A percentile compares a stretch with the other conserved stretches of the same genome.
Evolutionary conservation across 1,140 invertebrate species (phyloP).

Genomic region (Acromyrmex charruanus): DNA sequence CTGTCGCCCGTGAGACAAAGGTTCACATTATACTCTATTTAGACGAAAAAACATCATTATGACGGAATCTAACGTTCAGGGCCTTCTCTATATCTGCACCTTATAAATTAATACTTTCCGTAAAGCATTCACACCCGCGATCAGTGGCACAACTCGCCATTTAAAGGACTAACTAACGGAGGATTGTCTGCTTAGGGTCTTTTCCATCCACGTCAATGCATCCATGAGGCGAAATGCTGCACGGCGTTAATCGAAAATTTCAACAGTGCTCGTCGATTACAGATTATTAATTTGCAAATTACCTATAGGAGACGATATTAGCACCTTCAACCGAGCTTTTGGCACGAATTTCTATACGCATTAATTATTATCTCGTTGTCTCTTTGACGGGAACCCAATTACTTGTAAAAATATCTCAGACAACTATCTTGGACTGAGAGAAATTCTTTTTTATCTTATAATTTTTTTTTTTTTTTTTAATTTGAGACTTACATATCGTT

Average conservation of each 20-base stretch:
- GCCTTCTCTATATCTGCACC: slow-evolving; percentile 51
- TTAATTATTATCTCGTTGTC: slow-evolving; percentile 15
- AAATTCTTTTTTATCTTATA: slow-evolving; percentile 4
- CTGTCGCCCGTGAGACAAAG: slow-evolving; percentile 6
- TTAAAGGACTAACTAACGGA: slow-evolving; percentile 76
- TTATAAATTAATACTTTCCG: slow-evolving; percentile 80
- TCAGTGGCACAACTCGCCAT: slow-evolving; percentile 68
- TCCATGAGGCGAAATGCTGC: slow-evolving; percentile 63
- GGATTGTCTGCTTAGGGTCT: slow-evolving; percentile 78
- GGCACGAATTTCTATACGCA: slow-evolving; percentile 10
- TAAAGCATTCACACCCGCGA: slow-evolving; percentile 70
- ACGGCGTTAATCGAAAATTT: slow-evolving; percentile 21
- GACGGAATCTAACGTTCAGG: slow-evolving; percentile 27
- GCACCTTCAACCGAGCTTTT: neutral
- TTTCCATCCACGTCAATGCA: slow-evolving; percentile 75
- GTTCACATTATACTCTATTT: slow-evolving; percentile 26
- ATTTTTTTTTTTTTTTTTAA: neutral
- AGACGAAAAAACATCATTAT: slow-evolving; percentile 49
- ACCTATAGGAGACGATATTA: slow-evolving; percentile 15
- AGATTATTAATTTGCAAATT: slow-evolving; percentile 25
- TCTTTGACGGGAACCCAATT: slow-evolving; percentile 1
- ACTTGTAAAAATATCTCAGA: slow-evolving; percentile 35
- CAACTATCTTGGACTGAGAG: neutral
- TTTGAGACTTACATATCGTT: slow-evolving; percentile 1
- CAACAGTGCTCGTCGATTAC: neutral